Evolutionary conservation across 2,888 invertebrate species (phyloP).

Genomic region (Tortricodes alternella): DNA sequence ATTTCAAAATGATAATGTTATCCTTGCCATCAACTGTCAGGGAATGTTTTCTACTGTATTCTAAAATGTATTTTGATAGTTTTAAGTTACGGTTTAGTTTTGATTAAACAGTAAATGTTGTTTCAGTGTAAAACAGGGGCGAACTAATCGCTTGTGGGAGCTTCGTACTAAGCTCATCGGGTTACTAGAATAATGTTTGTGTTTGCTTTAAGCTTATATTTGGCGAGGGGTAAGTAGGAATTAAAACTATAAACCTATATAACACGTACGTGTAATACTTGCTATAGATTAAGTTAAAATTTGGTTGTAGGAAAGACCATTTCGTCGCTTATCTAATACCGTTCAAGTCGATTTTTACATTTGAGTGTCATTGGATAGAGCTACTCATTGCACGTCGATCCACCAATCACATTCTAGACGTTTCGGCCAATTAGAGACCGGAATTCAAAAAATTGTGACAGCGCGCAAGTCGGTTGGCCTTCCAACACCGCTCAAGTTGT

Average conservation of each 20-base stretch:
- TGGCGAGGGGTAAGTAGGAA: slow-evolving; percentile 50
- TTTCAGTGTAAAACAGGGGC: slow-evolving; percentile 46
- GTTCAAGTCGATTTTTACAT: too few species aligned
- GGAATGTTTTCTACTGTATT: not conserved
- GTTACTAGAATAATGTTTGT: slow-evolving; percentile 81
- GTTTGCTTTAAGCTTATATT: slow-evolving; percentile 68
- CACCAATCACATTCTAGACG: too few species aligned
- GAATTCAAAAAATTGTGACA: too few species aligned
- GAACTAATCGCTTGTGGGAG: slow-evolving; percentile 71
- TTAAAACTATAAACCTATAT: slow-evolving; percentile 58
- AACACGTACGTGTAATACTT: slow-evolving; percentile 36
- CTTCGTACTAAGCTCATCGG: slow-evolving; percentile 69
- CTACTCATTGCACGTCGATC: too few species aligned
- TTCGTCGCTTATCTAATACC: too few species aligned
- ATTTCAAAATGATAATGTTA: not conserved
- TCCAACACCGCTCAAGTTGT: too few species aligned
- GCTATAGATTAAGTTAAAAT: not conserved
- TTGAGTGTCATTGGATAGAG: too few species aligned
- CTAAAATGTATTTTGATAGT: slow-evolving; percentile 3
- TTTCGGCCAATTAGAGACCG: too few species aligned
- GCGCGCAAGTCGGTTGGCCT: too few species aligned
- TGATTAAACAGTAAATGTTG: slow-evolving; percentile 7
- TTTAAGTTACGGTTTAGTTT: slow-evolving; percentile 14
- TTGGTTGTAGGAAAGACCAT: not conserved
- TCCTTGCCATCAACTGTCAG: slow-evolving; percentile 13